These are phyloP conservation scores for Thymelicus lineola DNA, from an alignment of 2,888 invertebrate genomes.

Conservation along the genomic window DNA sequence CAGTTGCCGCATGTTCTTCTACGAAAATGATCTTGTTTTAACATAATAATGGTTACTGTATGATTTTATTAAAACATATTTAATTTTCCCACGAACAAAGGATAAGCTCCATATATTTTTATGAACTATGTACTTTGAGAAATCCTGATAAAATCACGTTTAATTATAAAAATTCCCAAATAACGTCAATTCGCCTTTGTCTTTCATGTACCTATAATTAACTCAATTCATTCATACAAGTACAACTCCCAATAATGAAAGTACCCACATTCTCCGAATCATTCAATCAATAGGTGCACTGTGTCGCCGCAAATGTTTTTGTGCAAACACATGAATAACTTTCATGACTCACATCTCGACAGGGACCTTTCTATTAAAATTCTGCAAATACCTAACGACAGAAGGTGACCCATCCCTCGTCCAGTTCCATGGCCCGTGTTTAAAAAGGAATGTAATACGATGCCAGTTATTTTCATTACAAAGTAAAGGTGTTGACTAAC, in stretches of 20 bases:
- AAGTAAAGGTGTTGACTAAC: conserved; percentile 33
- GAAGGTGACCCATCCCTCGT: conserved; percentile 69
- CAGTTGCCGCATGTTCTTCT: conserved; percentile 15
- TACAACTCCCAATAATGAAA: too few species aligned
- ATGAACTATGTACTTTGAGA: too few species aligned
- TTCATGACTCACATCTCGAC: conserved; percentile 39
- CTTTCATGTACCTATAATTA: too few species aligned
- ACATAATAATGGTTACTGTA: background rate
- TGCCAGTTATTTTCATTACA: conserved; percentile 78
- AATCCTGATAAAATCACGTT: too few species aligned
- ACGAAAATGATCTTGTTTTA: conserved; percentile 1
- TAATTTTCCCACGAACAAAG: background rate
- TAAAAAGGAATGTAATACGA: conserved; percentile 80
- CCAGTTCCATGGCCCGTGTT: conserved; percentile 71
- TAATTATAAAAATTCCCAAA: too few species aligned
- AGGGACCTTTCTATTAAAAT: conserved; percentile 77
- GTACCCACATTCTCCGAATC: too few species aligned
- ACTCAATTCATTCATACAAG: background rate
- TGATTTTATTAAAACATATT: background rate
- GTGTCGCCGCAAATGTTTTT: conserved; percentile 41
- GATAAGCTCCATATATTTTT: background rate
- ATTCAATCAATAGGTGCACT: conserved; percentile 14
- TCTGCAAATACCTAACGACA: conserved; percentile 77
- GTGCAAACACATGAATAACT: conserved; percentile 44
- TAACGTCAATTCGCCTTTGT: too few species aligned